phyloP scores from a whole-genome alignment of 1,140 invertebrate genomes.

The Mamestra configurata region DNA sequence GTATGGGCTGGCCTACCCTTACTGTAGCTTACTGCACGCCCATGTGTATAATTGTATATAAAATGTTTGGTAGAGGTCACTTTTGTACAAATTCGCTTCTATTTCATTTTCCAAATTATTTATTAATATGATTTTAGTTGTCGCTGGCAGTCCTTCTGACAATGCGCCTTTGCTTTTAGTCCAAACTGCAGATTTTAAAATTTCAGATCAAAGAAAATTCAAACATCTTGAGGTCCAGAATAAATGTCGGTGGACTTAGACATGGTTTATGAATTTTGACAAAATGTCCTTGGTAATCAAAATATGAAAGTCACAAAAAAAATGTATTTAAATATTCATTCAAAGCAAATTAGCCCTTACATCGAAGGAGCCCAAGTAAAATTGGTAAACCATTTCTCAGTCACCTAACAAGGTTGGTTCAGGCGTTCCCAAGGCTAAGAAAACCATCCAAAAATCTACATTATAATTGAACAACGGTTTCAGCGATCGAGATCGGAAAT shows the following conservation, averaged over 20 bases:
- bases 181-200: constrained; percentile 4
- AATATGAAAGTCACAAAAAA: too few relatives aligned
- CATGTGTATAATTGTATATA: constrained; percentile 24
- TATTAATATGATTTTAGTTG: constrained; percentile 5
- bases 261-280: background rate
- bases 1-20: too few relatives aligned
- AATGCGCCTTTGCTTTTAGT: constrained; percentile 5
- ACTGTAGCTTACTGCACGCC: too few relatives aligned
- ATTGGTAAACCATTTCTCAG: background rate
- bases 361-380: background rate
- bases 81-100: constrained; percentile 38
- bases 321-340: too few relatives aligned
- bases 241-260: background rate
- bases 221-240: background rate
- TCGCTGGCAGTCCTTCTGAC: background rate
- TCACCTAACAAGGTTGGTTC: background rate
- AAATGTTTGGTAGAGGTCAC: constrained; percentile 35
- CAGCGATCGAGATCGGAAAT: constrained; percentile 77
- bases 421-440: background rate
- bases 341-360: too few relatives aligned
- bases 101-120: background rate
- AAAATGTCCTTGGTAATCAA: background rate
- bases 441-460: constrained; percentile 28
- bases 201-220: background rate
- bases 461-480: constrained; percentile 57